Evolutionary conservation across 2,888 invertebrate genomes (phyloP), one percentile per base, ranked within the genome.

Genomic region (Apeira syringaria): DNA sequence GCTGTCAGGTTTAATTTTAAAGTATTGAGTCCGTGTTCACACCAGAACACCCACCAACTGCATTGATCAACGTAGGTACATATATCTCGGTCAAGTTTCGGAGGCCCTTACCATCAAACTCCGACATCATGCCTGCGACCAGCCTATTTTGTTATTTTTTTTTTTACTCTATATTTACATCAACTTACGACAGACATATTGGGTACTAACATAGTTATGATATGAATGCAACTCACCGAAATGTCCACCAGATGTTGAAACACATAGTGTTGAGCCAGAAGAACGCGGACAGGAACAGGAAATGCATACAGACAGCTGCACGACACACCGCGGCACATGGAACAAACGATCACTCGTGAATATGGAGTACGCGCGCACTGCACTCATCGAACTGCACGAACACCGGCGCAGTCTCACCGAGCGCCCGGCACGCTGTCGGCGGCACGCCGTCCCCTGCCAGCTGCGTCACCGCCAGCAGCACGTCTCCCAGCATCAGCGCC

Each of bases 261-360:
- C 97, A 97, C 97, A 97, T 97, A 50, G 96, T 96, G 84, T 97
- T 97, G 32, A 97, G 92, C 97, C 97, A 97, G 83, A 97, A 97
- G 92, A 97, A 97, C 48, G 97, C 96, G 18, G 97, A 94, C 79
- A 97, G 91, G 82, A 96, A 96, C 84, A 95, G 93, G 91, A 97
- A 97, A 74, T 97, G 96, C 92, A 96, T 96, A 64, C 93, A 90
- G 59, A 95, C 94, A 50, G 96, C 97, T 94, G 92, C 58, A 92
- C 48, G 58, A 50, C 31, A 8, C 43, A n/a, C 11, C 67, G 31
- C 17, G 7, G 52, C 63, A 74, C 74, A 68, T 77, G 72, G 29
- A 68, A 68, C 63, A 65, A 59, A 58, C 51, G 49, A 39, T 43
- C 22, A 20, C 35, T 5, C 39, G 33, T 50, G 40, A 61, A 30